Conservation (phyloP, 2,797 vertebrate genomes). For the Rhyacichthys aspro region DNA sequence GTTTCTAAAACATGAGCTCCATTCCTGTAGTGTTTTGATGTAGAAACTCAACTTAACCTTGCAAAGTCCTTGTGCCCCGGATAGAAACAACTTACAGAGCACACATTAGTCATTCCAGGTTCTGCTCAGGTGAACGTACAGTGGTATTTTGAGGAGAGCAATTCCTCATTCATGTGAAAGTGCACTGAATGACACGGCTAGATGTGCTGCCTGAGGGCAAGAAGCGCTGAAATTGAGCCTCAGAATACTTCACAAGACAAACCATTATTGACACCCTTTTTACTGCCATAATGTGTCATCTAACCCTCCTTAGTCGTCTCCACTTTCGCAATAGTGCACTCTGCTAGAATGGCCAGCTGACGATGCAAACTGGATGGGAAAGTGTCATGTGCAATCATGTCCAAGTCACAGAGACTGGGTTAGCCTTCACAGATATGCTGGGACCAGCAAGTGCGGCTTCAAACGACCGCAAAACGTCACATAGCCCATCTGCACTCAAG, state of each 20-base stretch:
- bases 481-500: constrained; percentile 1
- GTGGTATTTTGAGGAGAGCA: constrained; percentile 27
- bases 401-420: constrained; percentile 27
- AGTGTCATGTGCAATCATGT: constrained; percentile 62
- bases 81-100: constrained; percentile 20
- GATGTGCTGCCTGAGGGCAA: constrained; percentile 21
- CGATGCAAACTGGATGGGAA: constrained; percentile 53
- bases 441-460: constrained; percentile 9
- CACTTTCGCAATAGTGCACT: constrained; percentile 53
- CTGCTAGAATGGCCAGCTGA: constrained; percentile 54
- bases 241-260: constrained; percentile 55
- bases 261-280: constrained; percentile 58
- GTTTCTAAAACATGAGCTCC: constrained; percentile 30
- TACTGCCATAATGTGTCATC: constrained; percentile 56
- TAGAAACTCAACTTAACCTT: constrained; percentile 39
- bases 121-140: constrained; percentile 31
- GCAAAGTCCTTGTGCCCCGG: constrained; percentile 17
- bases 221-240: constrained; percentile 31
- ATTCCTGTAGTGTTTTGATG: constrained; percentile 35
- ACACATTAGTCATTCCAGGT: constrained; percentile 38
- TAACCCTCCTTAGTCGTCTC: constrained; percentile 44
- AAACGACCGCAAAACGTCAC: constrained; percentile 19
- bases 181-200: constrained; percentile 25
- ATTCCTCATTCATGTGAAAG: constrained; percentile 45
- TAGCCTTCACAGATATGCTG: constrained; percentile 21